A percentile compares a stretch with the other conserved stretches of the same genome.
phyloP scores from a whole-genome alignment of 2,113 vertebrate genomes.

The Cairina moschata region DNA sequence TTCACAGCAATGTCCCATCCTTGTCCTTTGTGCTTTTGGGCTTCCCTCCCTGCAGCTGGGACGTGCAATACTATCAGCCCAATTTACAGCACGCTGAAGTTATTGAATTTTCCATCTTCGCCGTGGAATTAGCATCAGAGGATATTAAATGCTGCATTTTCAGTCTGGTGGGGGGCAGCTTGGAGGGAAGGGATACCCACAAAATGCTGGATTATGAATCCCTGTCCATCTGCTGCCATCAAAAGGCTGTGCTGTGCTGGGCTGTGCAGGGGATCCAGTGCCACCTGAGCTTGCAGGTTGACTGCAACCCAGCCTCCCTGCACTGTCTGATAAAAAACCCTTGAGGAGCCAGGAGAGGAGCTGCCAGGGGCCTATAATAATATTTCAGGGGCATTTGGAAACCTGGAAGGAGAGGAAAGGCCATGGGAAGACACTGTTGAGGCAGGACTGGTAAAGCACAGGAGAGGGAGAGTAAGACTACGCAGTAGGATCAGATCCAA shows the following conservation, averaged over 20 bases:
- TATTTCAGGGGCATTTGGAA: neutral
- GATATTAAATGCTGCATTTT: neutral
- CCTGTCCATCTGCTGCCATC: neutral
- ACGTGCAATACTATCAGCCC: neutral
- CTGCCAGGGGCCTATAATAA: neutral
- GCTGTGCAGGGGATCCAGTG: neutral
- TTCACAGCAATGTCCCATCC: neutral
- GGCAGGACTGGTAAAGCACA: rapidly evolving
- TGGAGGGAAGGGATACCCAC: neutral
- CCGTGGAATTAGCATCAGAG: neutral
- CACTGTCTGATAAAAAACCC: neutral
- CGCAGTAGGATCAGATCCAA: neutral
- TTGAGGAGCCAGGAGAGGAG: neutral
- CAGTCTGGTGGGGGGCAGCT: neutral
- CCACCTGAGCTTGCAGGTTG: rapidly evolving
- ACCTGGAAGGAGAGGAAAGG: neutral
- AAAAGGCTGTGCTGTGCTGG: neutral
- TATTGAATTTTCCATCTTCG: conserved; percentile 27
- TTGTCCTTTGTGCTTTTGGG: neutral
- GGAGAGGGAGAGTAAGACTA: neutral
- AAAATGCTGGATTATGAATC: neutral
- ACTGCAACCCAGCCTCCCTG: neutral
- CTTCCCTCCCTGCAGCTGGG: neutral
- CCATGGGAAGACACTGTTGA: neutral
- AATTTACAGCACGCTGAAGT: neutral